Percentiles rank a stretch among this genome's conserved stretches.
Evolutionary conservation across 2,888 invertebrate genomes (phyloP).

Genomic region (Drosophila siamana): DNA sequence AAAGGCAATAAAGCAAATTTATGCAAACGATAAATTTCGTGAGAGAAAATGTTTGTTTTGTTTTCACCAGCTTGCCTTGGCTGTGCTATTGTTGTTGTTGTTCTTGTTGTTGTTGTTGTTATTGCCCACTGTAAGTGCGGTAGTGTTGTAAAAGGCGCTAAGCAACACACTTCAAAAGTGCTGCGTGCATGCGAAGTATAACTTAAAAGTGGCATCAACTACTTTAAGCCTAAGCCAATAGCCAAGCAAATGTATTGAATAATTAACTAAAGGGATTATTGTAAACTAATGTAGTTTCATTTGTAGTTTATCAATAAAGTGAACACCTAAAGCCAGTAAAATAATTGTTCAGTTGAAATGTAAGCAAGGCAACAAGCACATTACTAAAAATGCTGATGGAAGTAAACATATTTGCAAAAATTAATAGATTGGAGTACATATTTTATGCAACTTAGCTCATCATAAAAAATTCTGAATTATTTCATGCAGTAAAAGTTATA

Average conservation of each 20-base stretch:
- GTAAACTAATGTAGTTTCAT: not conserved
- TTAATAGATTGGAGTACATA: too few species aligned
- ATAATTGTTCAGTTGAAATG: not conserved
- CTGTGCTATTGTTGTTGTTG: constrained; percentile 24
- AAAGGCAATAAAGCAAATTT: constrained; percentile 82
- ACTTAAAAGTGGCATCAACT: constrained; percentile 2
- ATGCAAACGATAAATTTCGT: constrained; percentile 84
- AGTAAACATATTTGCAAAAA: not conserved
- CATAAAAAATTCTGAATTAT: too few species aligned
- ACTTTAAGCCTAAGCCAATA: not conserved
- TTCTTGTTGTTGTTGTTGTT: constrained; percentile 20
- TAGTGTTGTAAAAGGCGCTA: constrained; percentile 68
- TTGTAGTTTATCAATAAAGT: not conserved
- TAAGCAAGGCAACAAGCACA: not conserved
- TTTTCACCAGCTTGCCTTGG: constrained; percentile 53
- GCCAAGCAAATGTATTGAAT: not conserved
- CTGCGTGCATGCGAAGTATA: constrained; percentile 5
- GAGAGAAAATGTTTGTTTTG: constrained; percentile 79
- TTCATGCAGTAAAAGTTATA: too few species aligned
- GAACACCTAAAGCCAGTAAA: not conserved
- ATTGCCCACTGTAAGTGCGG: constrained; percentile 38
- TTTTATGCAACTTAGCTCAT: too few species aligned
- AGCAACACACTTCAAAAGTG: constrained; percentile 55
- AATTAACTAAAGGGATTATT: not conserved
- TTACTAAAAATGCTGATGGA: not conserved